Conservation (phyloP, 2,113 vertebrate genomes). For the Candoia aspera region DNA sequence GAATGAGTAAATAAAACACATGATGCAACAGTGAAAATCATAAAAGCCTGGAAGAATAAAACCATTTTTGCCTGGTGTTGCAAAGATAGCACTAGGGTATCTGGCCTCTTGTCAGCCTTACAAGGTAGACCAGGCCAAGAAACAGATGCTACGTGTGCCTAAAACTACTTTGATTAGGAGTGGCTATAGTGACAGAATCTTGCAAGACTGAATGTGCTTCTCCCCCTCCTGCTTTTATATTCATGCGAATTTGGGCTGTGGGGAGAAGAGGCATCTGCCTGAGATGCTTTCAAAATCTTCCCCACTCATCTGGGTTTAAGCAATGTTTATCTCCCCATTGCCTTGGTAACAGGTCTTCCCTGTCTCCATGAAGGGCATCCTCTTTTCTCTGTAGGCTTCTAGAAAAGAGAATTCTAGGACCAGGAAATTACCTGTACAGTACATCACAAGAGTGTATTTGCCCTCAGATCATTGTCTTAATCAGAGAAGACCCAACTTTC, state of each 20-base stretch:
- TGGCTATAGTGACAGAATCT: not conserved
- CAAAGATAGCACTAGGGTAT: not conserved
- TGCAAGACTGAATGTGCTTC: not conserved
- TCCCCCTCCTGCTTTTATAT: not conserved
- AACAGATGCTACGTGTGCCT: not conserved
- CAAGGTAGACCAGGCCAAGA: not conserved
- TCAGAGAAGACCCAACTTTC: not conserved
- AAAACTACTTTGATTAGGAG: not conserved
- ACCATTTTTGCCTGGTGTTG: not conserved
- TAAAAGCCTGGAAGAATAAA: not conserved
- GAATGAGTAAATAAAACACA: not conserved
- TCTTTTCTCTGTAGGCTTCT: not conserved
- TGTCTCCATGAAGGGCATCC: not conserved
- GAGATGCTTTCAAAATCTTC: not conserved
- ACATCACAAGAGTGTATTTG: not conserved
- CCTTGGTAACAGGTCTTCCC: not conserved
- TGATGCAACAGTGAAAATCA: not conserved
- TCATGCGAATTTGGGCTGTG: not conserved
- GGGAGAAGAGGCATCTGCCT: not conserved
- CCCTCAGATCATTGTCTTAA: not conserved
- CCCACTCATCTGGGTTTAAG: not conserved
- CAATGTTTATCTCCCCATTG: not conserved
- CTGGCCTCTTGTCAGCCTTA: not conserved
- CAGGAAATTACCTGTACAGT: not conserved
- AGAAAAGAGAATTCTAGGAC: not conserved